A percentile compares a stretch with the other conserved stretches of the same genome.
These are phyloP conservation scores for Tricholaema leucomelas DNA, from an alignment of 2,113 vertebrate species.

Conservation along the genomic window DNA sequence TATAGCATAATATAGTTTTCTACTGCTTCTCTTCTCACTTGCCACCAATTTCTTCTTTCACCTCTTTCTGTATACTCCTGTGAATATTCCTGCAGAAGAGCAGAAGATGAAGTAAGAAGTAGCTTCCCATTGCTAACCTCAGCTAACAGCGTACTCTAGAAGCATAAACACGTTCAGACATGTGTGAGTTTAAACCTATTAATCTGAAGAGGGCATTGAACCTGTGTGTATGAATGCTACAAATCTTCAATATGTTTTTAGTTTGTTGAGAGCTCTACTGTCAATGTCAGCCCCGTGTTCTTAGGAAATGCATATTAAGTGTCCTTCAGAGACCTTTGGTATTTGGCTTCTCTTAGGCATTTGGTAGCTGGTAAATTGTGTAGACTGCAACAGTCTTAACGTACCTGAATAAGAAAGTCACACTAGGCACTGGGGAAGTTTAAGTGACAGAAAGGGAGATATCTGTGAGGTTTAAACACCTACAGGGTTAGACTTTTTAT, in stretches of 20 bases:
- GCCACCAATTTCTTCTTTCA: slow-evolving; percentile 1
- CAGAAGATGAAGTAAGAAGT: neutral
- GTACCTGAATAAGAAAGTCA: neutral
- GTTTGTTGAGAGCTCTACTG: neutral
- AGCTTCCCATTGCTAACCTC: neutral
- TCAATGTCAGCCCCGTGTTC: neutral
- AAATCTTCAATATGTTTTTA: neutral
- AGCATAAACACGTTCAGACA: neutral
- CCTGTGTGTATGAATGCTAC: neutral
- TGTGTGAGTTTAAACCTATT: neutral
- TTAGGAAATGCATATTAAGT: neutral
- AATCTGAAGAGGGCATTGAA: neutral
- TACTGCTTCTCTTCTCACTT: neutral
- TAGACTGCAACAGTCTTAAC: neutral
- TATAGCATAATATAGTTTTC: neutral
- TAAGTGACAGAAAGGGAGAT: neutral
- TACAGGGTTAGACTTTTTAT: slow-evolving; percentile 1
- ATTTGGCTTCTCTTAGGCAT: neutral
- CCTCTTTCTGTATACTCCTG: neutral
- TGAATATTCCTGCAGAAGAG: neutral
- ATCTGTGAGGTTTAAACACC: neutral
- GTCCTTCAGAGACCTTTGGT: neutral
- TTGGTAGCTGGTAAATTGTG: neutral
- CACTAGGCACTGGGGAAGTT: neutral
- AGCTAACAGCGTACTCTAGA: neutral